These are phyloP conservation scores for Argynnis bischoffii DNA, from an alignment of 2,888 invertebrate genomes.

Conservation along the genomic window DNA sequence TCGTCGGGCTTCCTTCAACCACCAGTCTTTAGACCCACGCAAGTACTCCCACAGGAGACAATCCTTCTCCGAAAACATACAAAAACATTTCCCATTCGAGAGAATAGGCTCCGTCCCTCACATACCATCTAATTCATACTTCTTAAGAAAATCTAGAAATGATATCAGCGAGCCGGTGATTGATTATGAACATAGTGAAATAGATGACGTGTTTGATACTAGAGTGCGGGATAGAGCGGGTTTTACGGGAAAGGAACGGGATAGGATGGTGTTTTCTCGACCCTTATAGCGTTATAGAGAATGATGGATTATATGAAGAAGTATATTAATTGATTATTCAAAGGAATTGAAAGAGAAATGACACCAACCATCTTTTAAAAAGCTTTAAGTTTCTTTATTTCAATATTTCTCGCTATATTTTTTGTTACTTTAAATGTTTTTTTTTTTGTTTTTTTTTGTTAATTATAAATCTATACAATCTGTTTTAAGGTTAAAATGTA, in stretches of 20 bases:
- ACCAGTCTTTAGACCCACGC: slow-evolving; percentile 62
- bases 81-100: slow-evolving; percentile 68
- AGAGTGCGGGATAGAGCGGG: slow-evolving; percentile 50
- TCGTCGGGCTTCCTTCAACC: slow-evolving; percentile 69
- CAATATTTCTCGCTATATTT: not conserved
- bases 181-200: slow-evolving; percentile 77
- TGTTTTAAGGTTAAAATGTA: not conserved
- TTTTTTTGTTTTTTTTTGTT: not conserved
- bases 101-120: slow-evolving; percentile 50
- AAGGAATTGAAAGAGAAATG: too few relatives aligned
- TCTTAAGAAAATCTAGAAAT: slow-evolving; percentile 61
- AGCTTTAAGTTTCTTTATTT: slow-evolving; percentile 4
- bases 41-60: slow-evolving; percentile 64
- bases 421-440: not conserved
- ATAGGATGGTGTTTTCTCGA: slow-evolving; percentile 71
- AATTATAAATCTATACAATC: not conserved
- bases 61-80: slow-evolving; percentile 74
- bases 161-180: slow-evolving; percentile 72
- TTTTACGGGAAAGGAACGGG: slow-evolving; percentile 72
- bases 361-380: not conserved
- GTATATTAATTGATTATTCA: too few relatives aligned
- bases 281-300: slow-evolving; percentile 46
- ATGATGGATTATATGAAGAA: not conserved
- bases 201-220: slow-evolving; percentile 73
- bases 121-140: slow-evolving; percentile 67